phyloP scores from a whole-genome alignment of 2,797 vertebrate genomes.

The Dipus sagitta region DNA sequence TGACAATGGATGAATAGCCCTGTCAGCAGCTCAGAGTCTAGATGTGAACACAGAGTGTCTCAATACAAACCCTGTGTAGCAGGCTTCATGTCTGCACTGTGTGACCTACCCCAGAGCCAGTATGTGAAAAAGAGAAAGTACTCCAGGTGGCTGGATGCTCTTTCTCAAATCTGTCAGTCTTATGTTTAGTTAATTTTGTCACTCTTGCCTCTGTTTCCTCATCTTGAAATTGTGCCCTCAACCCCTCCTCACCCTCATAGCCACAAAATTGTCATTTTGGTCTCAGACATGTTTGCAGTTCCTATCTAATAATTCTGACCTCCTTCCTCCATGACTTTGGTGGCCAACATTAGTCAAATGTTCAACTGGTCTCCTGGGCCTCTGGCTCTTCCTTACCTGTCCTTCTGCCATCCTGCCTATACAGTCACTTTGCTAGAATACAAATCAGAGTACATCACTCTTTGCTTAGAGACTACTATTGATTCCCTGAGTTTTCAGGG shows the following conservation, averaged over 20 bases:
- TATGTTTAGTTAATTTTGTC: constrained; percentile 24
- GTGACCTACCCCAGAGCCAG: neutral
- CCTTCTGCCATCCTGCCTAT: constrained; percentile 35
- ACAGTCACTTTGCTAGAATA: constrained; percentile 52
- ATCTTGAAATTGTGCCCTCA: neutral
- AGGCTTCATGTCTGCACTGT: neutral
- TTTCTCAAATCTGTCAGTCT: neutral
- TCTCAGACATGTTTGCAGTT: neutral
- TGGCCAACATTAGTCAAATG: neutral
- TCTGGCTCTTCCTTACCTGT: neutral
- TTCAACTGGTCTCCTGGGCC: constrained; percentile 29
- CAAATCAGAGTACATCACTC: constrained; percentile 53
- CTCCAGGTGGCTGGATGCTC: neutral
- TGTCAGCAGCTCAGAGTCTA: neutral
- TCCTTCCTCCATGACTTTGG: neutral
- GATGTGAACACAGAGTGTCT: neutral
- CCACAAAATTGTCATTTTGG: neutral
- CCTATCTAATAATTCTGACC: neutral
- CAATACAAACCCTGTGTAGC: neutral
- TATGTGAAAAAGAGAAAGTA: neutral
- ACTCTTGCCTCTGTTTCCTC: neutral
- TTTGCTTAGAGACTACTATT: neutral
- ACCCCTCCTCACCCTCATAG: neutral
- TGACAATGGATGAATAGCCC: neutral
- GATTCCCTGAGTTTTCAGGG: neutral